Conservation (phyloP, 2,888 invertebrate species). For the Sympetrum striolatum region DNA sequence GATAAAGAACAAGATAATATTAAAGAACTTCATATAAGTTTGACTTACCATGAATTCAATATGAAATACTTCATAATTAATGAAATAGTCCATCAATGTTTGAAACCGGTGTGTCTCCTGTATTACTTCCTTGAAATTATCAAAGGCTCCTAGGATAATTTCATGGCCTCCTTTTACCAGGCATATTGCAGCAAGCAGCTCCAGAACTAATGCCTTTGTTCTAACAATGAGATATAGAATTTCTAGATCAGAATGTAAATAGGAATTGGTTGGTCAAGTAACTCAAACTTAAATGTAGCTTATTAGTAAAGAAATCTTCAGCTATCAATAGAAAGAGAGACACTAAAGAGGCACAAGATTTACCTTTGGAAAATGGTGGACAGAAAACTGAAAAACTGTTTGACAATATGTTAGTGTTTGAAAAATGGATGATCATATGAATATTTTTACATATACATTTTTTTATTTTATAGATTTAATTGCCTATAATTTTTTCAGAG, state of each 20-base stretch:
- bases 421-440: too few relatives aligned
- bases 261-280: background rate
- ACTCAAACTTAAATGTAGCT: background rate
- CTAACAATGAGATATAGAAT: constrained; percentile 59
- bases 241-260: background rate
- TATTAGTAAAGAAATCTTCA: background rate
- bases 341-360: too few relatives aligned
- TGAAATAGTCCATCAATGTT: constrained; percentile 97
- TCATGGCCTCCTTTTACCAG: constrained; percentile 99
- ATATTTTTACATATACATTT: too few relatives aligned
- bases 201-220: constrained; percentile 96
- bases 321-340: too few relatives aligned
- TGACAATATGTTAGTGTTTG: too few relatives aligned
- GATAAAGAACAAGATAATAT: background rate
- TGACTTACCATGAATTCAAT: constrained; percentile 94
- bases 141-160: constrained; percentile 95
- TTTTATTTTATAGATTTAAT: too few relatives aligned
- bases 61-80: constrained; percentile 94
- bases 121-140: constrained; percentile 94
- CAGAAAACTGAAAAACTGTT: too few relatives aligned
- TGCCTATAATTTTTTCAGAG: too few relatives aligned
- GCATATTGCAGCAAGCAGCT: constrained; percentile 97
- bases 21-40: background rate
- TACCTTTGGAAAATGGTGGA: too few relatives aligned
- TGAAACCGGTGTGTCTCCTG: constrained; percentile 89